Conservation (phyloP, 1,140 invertebrate genomes). For the Lepidurus packardi region DNA sequence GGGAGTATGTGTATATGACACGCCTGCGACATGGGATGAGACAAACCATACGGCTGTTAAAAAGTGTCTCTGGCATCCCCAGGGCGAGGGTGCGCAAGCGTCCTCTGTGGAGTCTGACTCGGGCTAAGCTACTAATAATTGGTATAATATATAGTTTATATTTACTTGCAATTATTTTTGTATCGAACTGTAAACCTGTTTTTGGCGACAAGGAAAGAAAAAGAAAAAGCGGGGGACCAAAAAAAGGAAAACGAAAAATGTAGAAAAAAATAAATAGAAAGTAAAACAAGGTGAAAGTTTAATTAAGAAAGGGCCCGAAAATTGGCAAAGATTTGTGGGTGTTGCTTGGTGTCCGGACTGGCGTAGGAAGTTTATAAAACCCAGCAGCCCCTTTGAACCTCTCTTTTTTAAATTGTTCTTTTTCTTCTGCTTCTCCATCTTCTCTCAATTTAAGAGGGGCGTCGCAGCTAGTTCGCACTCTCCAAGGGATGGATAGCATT, state of each 20-base stretch:
- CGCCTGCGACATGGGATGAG: slow-evolving; percentile 5
- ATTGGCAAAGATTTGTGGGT: slow-evolving; percentile 21
- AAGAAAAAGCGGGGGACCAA: not conserved
- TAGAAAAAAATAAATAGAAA: not conserved
- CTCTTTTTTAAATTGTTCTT: not conserved
- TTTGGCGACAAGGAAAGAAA: too few species aligned
- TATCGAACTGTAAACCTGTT: not conserved
- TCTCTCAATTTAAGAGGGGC: not conserved
- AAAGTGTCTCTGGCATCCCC: not conserved
- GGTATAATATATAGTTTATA: too few species aligned
- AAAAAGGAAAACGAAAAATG: not conserved
- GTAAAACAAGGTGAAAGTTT: not conserved
- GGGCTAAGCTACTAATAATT: too few species aligned
- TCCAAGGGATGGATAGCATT: not conserved
- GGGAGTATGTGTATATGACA: slow-evolving; percentile 1
- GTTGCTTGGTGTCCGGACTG: not conserved
- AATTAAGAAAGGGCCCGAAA: not conserved
- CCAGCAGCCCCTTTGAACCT: not conserved
- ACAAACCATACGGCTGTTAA: slow-evolving; percentile 7
- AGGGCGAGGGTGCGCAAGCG: not conserved
- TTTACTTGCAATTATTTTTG: too few species aligned
- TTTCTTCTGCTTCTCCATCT: not conserved
- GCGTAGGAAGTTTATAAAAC: not conserved
- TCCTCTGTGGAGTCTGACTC: not conserved
- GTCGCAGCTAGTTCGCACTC: not conserved